A percentile compares a stretch with the other conserved stretches of the same genome.
Evolutionary conservation across 2,113 vertebrate species (phyloP).

Genomic region (Archocentrus centrarchus): DNA sequence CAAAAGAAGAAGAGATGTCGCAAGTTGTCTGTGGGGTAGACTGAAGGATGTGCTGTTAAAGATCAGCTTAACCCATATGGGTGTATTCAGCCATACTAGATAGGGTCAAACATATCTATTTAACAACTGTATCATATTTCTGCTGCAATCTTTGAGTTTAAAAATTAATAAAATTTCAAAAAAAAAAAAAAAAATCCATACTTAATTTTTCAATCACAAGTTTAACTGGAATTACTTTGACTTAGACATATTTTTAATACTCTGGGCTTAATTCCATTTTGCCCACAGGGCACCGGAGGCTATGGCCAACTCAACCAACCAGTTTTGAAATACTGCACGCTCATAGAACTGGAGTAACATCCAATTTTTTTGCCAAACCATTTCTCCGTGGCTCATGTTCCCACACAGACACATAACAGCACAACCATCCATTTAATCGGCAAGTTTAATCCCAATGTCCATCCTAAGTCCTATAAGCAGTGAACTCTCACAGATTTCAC

Average conservation of each 20-base stretch:
- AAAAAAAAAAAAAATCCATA: not conserved
- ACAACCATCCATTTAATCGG: not conserved
- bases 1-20: not conserved
- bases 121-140: not conserved
- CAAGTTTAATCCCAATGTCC: not conserved
- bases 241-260: too few species aligned
- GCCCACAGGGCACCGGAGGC: too few species aligned
- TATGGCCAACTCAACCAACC: fast-evolving
- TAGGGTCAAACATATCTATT: not conserved
- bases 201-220: too few species aligned
- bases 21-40: not conserved
- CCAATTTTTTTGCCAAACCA: fast-evolving
- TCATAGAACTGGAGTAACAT: not conserved
- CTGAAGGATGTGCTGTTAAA: not conserved
- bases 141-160: not conserved
- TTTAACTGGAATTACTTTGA: too few species aligned
- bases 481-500: not conserved
- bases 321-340: not conserved
- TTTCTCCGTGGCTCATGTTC: not conserved
- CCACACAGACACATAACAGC: not conserved
- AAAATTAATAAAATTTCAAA: not conserved
- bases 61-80: not conserved
- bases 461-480: fast-evolving
- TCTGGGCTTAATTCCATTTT: too few species aligned
- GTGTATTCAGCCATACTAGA: not conserved